Base-by-base conservation (phyloP, 30 jellyfish, hydroid and myxozoan genomes). In the Rhopilema esculentum region DNA sequence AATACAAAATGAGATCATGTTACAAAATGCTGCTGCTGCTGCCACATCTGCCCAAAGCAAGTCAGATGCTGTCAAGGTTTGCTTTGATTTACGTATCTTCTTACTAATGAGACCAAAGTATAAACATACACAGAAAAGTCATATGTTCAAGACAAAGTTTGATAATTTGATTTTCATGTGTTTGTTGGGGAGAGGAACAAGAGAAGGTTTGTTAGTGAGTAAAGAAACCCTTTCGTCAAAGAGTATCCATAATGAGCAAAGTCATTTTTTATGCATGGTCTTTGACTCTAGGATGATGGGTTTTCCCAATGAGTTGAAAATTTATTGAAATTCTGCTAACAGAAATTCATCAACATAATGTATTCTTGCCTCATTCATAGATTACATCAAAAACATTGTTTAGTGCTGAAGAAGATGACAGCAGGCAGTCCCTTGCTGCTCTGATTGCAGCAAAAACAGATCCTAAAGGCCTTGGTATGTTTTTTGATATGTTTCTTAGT, bases 361-460 rank as follows among this genome's bases (percentile, higher is more conserved):
- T 40, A 12, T 40, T 6, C 6, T 2, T 31, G 68, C 0, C n/a
- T 28, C 67, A 12, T 28, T 31, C 67, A 27, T 40, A 77, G 90
- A 71, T 84, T 12, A 20, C 86, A 0, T 62, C 86, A 15, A 88
- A 88, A 49, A 61, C 97, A 1, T 22, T 88, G 33, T 88, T 88
- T 52, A 66, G 92, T 1, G 81, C 76, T 40, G 97, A 88, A 22
- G 97, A 75, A 26, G 97, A 88, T 15, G 96, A 77, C 21, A 32
- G 31, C 31, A 79, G 70, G 33, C 88, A 72, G 28, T 79, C 91
- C 16, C 50, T 86, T 72, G 94, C 94, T 22, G 83, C 88, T 8
- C 69, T 83, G 62, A 57, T 83, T 20, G 79, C 92, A 24, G 82
- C 86, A 0, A 83, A 83, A 71, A 70, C 83, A 68, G 89, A 77